A percentile compares a stretch with the other conserved stretches of the same genome.
Conservation (phyloP, 2,888 invertebrate species). For the Rhaphigaster nebulosa region DNA sequence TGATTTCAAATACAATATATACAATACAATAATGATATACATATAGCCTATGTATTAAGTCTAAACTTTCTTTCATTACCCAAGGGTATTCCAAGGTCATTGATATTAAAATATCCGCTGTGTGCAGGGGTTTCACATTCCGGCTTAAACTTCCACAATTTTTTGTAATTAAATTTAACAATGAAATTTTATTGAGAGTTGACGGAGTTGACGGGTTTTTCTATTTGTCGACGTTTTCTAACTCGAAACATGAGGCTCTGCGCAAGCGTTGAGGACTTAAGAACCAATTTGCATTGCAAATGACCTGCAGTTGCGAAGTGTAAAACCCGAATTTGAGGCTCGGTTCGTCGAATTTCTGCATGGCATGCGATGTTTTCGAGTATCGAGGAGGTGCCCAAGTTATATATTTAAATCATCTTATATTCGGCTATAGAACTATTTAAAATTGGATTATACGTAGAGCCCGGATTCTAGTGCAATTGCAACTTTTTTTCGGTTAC, state of each 20-base stretch:
- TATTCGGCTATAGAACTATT: neutral
- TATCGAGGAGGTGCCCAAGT: neutral
- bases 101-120: no score
- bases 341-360: neutral
- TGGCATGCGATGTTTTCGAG: neutral
- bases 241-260: neutral
- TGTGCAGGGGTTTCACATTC: no score
- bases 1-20: no score
- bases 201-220: neutral
- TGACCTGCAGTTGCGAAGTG: constrained; percentile 23
- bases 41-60: no score
- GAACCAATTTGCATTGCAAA: constrained; percentile 1
- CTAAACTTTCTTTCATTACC: no score
- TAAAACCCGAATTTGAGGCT: neutral
- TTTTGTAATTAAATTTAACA: no score
- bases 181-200: no score
- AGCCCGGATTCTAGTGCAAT: no score
- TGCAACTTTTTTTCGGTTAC: no score
- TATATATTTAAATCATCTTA: neutral
- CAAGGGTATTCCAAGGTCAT: no score
- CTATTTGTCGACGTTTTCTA: neutral
- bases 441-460: neutral
- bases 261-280: neutral
- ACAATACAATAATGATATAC: no score
- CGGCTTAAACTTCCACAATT: no score